These are phyloP conservation scores for Dunckerocampus dactyliophorus DNA, from an alignment of 2,113 vertebrate species.

Conservation along the genomic window DNA sequence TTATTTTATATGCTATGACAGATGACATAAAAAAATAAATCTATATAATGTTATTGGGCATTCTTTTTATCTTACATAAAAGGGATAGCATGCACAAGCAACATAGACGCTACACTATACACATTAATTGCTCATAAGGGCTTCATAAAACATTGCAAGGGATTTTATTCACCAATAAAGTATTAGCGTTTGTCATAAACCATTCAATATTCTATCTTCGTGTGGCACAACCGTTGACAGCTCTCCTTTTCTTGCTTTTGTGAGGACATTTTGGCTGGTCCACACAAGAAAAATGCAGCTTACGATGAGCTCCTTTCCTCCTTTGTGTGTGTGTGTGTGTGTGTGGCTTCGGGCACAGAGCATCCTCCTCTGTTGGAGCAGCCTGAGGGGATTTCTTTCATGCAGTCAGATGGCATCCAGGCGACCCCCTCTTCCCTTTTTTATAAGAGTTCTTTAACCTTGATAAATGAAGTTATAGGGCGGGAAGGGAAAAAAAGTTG, in stretches of 20 bases:
- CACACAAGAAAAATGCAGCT: no score
- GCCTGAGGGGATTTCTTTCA: slow-evolving; percentile 76
- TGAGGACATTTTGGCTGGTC: no score
- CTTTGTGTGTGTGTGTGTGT: slow-evolving; percentile 13
- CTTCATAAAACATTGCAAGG: slow-evolving; percentile 4
- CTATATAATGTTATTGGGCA: no score
- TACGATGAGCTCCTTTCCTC: no score
- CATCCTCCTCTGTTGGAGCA: slow-evolving; percentile 64
- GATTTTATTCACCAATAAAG: not conserved
- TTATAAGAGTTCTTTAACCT: slow-evolving; percentile 78
- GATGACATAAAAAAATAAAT: no score
- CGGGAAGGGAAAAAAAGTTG: slow-evolving; percentile 48
- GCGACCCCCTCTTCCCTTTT: slow-evolving; percentile 70
- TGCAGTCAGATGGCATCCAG: slow-evolving; percentile 74
- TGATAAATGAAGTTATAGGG: slow-evolving; percentile 71
- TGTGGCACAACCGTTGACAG: no score
- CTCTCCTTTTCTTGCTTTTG: no score
- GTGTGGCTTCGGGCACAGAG: slow-evolving; percentile 51
- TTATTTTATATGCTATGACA: no score
- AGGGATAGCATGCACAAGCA: no score
- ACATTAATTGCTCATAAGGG: not conserved
- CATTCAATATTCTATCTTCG: not conserved
- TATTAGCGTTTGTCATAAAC: not conserved
- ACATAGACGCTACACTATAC: no score
- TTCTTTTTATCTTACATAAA: no score